phyloP scores from a whole-genome alignment of 2,797 vertebrate genomes.

The Manis javanica region DNA sequence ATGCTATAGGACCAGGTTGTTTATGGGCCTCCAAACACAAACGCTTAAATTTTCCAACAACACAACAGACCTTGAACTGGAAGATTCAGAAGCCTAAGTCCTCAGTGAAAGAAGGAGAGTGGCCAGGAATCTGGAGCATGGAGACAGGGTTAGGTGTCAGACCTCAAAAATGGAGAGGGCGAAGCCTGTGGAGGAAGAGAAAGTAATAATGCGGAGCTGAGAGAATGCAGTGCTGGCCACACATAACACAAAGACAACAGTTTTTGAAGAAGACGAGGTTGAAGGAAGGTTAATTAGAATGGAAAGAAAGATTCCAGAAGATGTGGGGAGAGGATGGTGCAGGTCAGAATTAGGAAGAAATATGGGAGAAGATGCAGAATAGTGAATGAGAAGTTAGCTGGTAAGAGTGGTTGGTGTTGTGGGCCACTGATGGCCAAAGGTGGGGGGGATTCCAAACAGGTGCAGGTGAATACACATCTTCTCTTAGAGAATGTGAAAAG shows the following conservation, averaged over 20 bases:
- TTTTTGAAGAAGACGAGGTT: neutral
- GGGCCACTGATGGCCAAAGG: neutral
- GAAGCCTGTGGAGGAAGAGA: no score
- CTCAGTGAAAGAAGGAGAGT: neutral
- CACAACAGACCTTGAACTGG: neutral
- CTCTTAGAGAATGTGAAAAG: neutral
- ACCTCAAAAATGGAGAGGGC: neutral
- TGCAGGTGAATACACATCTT: neutral
- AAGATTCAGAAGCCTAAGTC: neutral
- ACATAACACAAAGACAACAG: neutral
- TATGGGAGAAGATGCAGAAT: neutral
- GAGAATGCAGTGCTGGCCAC: neutral
- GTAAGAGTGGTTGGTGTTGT: neutral
- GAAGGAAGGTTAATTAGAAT: neutral
- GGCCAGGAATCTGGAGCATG: neutral
- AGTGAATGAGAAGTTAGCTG: neutral
- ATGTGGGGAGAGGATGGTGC: no score
- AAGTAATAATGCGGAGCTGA: neutral
- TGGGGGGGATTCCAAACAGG: neutral
- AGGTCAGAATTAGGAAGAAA: neutral
- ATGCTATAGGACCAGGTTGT: neutral
- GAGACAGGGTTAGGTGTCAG: neutral
- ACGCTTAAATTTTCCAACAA: neutral
- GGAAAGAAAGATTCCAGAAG: neutral
- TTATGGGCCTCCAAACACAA: neutral